These are phyloP conservation scores for Holothuria glaberrima DNA, from an alignment of 35 echinoderm and acorn worm species.

Conservation along the genomic window DNA sequence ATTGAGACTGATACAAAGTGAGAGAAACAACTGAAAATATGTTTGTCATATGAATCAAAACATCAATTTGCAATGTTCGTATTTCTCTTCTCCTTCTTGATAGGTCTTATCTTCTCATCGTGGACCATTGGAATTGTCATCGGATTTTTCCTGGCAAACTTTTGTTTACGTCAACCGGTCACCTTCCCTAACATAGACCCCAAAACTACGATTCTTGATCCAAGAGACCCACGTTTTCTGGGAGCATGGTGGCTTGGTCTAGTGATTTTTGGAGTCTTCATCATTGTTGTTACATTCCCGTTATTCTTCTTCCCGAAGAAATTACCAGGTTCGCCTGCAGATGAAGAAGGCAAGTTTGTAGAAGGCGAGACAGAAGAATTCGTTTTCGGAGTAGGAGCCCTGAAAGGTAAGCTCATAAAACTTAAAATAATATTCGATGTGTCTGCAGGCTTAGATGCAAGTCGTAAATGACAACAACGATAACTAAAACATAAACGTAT, in stretches of 20 bases:
- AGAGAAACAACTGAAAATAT: too few relatives aligned
- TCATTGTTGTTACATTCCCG: slow-evolving; percentile 4
- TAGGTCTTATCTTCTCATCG: slow-evolving; percentile 60
- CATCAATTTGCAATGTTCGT: too few relatives aligned
- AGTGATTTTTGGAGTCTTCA: slow-evolving; percentile 49
- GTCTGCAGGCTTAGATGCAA: too few relatives aligned
- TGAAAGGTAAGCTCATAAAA: slow-evolving; percentile 7
- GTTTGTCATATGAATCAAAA: too few relatives aligned
- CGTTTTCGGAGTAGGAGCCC: background rate
- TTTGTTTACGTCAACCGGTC: slow-evolving; percentile 70
- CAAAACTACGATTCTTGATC: slow-evolving; percentile 18
- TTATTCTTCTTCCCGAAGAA: slow-evolving; percentile 35
- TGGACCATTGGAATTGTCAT: slow-evolving; percentile 69
- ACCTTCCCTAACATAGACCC: slow-evolving; percentile 72
- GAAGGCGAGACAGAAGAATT: too few relatives aligned
- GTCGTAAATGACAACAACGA: too few relatives aligned
- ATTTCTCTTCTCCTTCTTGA: slow-evolving; percentile 16
- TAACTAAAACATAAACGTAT: too few relatives aligned
- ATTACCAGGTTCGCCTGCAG: background rate
- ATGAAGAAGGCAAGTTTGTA: too few relatives aligned
- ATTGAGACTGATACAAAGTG: too few relatives aligned
- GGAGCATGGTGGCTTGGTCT: slow-evolving; percentile 80
- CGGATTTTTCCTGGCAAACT: slow-evolving; percentile 77
- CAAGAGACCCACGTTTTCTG: slow-evolving; percentile 69
- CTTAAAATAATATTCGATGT: too few relatives aligned